These are phyloP conservation scores for Anguilla pacifica DNA, from an alignment of 2,797 vertebrate species.

Conservation along the genomic window DNA sequence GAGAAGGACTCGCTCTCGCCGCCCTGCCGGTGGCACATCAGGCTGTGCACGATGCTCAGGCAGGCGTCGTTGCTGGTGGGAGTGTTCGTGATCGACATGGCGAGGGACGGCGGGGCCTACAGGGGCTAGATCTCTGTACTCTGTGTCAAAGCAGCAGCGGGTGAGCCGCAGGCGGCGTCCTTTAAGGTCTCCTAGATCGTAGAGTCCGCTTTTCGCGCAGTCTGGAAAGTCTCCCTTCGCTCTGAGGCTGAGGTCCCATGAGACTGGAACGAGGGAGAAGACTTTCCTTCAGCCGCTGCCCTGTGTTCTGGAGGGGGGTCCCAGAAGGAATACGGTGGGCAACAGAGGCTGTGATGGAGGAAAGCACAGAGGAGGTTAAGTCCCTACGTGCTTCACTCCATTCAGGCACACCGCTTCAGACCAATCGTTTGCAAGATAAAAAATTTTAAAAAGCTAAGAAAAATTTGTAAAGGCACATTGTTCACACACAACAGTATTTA, in stretches of 20 bases:
- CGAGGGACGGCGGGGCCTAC: slow-evolving; percentile 20
- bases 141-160: neutral
- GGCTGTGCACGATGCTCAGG: slow-evolving; percentile 96
- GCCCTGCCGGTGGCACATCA: slow-evolving; percentile 96
- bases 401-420: neutral
- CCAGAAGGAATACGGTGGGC: neutral
- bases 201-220: neutral
- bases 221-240: neutral
- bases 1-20: slow-evolving; percentile 95
- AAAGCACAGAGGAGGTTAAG: neutral
- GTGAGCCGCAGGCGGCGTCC: neutral
- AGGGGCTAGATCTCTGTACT: neutral
- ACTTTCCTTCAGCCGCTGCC: neutral
- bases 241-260: neutral
- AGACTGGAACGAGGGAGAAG: neutral
- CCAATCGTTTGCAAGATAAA: neutral
- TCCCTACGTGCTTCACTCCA: neutral
- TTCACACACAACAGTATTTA: neutral
- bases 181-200: neutral
- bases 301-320: neutral
- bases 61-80: slow-evolving; percentile 96
- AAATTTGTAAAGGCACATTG: neutral
- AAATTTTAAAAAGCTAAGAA: neutral
- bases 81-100: slow-evolving; percentile 93
- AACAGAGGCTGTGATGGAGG: neutral